Evolutionary conservation across 1,140 invertebrate species (phyloP), one percentile per base, ranked within the genome.

Genomic region (Euschistus heros): DNA sequence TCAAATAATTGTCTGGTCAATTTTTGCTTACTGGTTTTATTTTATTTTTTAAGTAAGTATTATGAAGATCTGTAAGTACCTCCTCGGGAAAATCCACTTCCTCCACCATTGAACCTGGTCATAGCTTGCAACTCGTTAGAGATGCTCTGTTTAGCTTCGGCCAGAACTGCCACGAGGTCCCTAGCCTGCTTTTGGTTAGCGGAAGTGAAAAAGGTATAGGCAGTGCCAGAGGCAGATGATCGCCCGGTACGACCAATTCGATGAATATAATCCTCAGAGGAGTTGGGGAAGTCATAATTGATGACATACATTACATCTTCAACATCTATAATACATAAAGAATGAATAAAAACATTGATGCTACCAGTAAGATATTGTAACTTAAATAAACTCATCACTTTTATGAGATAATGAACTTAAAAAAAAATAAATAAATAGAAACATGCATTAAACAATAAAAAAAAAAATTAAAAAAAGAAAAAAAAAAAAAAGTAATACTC

Each of bases 241-340:
- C 97, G 82, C 59, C 93, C 97, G 66, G 97, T 99, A 71, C 97
- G 86, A 42, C 97, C 97, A 77, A 99, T 99, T 69, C 97, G 86
- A 79, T 99, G 97, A 73, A 99, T 95, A 75, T 99, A 99, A 78
- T 99, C 97, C 79, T 99, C 97, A 66, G 93, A 95, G 67, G 91
- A 93, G 75, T 91, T 92, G 61, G 97, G 96, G 79, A 97, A 99
- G 79, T 99, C 97, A 82, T 91, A 98, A 80, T 99, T 99, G 76
- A 99, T 94, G 64, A 99, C 97, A 84, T 92, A 98, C 79, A 96
- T 97, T 68, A 99, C 95, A 77, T 98, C 97, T 78, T 97, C 92
- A 72, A 99, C 96, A 87, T 99, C 96, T 98, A 79, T 68, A 75
- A 68, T 69, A 70, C 69, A 15, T 60, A 5, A 59, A 61, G 44